A percentile compares a stretch with the other conserved stretches of the same genome.
phyloP scores from a whole-genome alignment of 2,113 vertebrate genomes.

The Corythoichthys haematopterus region DNA sequence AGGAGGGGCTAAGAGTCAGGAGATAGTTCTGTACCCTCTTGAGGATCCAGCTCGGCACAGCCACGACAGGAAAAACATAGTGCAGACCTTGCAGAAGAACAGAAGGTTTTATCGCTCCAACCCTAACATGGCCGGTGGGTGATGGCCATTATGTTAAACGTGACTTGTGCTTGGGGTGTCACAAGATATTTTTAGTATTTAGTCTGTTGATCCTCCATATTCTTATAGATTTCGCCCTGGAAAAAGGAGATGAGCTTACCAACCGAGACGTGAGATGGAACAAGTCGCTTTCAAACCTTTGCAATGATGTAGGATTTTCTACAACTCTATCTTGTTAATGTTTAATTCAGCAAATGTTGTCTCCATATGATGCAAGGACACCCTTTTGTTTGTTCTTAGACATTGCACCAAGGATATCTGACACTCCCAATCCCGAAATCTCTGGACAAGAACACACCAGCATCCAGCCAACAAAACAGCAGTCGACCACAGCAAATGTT shows the following conservation, averaged over 20 bases:
- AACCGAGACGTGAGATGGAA: constrained; percentile 66
- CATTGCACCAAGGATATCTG: constrained; percentile 81
- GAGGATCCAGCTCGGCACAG: constrained; percentile 61
- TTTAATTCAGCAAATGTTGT: neutral
- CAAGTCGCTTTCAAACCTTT: constrained; percentile 82
- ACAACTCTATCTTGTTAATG: neutral
- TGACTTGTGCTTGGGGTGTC: neutral
- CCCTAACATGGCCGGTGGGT: constrained; percentile 86
- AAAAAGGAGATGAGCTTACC: constrained; percentile 69
- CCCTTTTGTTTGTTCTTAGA: constrained; percentile 52
- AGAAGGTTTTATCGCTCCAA: constrained; percentile 83
- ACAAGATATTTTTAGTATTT: constrained; percentile 4
- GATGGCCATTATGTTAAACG: neutral
- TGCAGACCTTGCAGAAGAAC: constrained; percentile 79
- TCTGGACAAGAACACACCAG: constrained; percentile 67
- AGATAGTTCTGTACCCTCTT: constrained; percentile 65
- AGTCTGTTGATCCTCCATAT: constrained; percentile 8
- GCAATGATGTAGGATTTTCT: constrained; percentile 74
- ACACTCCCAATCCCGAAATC: constrained; percentile 83
- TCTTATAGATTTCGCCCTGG: constrained; percentile 71
- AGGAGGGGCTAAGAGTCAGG: constrained; percentile 62
- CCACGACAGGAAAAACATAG: constrained; percentile 71
- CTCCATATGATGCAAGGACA: neutral
- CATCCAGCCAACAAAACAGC: neutral
- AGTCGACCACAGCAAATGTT: constrained; percentile 23